These are phyloP conservation scores for Syngnathoides biaculeatus DNA, from an alignment of 2,113 vertebrate species.

Conservation along the genomic window DNA sequence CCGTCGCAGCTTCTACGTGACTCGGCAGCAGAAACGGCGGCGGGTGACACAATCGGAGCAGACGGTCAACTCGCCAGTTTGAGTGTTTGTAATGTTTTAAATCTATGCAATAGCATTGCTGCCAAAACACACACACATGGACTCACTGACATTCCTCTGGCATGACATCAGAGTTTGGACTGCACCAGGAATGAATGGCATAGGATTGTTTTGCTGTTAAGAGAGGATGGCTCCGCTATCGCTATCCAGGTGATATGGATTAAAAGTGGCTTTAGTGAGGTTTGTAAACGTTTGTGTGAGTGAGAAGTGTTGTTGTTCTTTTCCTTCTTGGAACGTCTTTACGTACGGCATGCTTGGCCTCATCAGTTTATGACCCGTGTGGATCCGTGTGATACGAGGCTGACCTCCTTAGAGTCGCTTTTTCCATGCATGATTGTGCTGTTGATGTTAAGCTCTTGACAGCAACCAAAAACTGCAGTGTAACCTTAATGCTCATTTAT, in stretches of 20 bases:
- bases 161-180: conserved; percentile 49
- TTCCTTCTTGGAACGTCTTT: neutral
- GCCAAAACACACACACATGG: neutral
- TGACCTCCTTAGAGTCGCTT: conserved; percentile 17
- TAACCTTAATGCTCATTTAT: conserved; percentile 24
- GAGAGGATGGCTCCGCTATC: conserved; percentile 53
- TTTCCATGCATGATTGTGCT: conserved; percentile 18
- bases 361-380: conserved; percentile 23
- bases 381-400: conserved; percentile 22
- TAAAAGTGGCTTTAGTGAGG: conserved; percentile 38
- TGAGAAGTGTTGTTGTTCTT: conserved; percentile 3
- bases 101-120: conserved; percentile 21
- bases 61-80: conserved; percentile 4
- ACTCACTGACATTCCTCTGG: conserved; percentile 41
- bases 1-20: conserved; percentile 10
- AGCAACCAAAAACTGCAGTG: neutral
- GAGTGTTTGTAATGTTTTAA: conserved; percentile 24
- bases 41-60: conserved; percentile 2
- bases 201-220: conserved; percentile 46
- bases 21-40: conserved; percentile 1
- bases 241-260: conserved; percentile 49
- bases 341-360: conserved; percentile 11
- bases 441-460: conserved; percentile 24
- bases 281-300: conserved; percentile 31
- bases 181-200: conserved; percentile 46